A percentile compares a stretch with the other conserved stretches of the same genome.
phyloP scores from a whole-genome alignment of 2,113 vertebrate species.

The Pelodiscus sinensis region DNA sequence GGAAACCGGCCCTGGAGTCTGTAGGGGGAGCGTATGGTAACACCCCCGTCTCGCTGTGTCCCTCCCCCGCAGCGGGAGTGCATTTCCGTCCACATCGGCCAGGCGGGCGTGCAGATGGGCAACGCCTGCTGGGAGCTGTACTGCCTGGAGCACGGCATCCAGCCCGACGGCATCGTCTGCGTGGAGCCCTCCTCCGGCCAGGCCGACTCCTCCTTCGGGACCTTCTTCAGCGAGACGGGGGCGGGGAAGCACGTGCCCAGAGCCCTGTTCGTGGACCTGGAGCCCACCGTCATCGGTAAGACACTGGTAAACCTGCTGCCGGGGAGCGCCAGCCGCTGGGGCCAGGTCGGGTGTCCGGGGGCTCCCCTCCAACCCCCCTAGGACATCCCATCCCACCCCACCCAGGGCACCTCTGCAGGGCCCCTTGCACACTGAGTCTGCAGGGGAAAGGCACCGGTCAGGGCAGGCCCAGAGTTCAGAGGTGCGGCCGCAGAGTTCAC shows the following conservation, averaged over 20 bases:
- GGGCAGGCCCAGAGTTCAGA: too few relatives aligned
- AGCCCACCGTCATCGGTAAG: conserved; percentile 44
- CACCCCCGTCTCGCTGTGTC: not conserved
- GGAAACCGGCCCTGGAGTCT: too few relatives aligned
- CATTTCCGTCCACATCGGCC: not conserved
- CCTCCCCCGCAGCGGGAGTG: not conserved
- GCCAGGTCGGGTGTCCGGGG: too few relatives aligned
- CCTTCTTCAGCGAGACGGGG: conserved; percentile 33
- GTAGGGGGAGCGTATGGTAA: too few relatives aligned
- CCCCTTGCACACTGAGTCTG: too few relatives aligned
- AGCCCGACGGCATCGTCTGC: conserved; percentile 67
- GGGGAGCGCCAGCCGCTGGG: too few relatives aligned
- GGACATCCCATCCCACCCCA: too few relatives aligned
- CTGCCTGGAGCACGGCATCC: conserved; percentile 72
- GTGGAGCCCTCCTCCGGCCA: not conserved
- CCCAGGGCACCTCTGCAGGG: too few relatives aligned
- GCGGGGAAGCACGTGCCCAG: not conserved
- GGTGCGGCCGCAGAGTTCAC: too few relatives aligned
- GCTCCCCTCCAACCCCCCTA: too few relatives aligned
- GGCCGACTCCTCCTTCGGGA: conserved; percentile 40
- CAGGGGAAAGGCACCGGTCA: too few relatives aligned
- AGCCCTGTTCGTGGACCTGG: conserved; percentile 40
- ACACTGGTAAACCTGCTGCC: too few relatives aligned
- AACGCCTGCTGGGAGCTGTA: conserved; percentile 83
- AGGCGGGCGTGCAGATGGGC: conserved; percentile 71